phyloP scores from a whole-genome alignment of 1,140 invertebrate genomes.

The Orius laevigatus region DNA sequence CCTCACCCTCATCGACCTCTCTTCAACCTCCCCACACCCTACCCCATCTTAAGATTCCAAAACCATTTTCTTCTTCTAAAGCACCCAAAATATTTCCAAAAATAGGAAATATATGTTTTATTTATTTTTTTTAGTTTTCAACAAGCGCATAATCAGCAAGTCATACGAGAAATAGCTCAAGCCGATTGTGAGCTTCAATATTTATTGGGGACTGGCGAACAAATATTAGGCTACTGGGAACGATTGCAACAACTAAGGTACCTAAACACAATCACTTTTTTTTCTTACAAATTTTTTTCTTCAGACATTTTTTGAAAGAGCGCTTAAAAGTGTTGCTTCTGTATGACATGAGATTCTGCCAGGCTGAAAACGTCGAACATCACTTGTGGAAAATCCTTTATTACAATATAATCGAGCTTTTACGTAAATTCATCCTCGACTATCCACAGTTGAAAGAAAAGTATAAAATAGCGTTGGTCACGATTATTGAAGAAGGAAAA shows the following conservation, averaged over 20 bases:
- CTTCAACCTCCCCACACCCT: too few relatives aligned
- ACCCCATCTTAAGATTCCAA: too few relatives aligned
- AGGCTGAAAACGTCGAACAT: slow-evolving; percentile 75
- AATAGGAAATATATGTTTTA: too few relatives aligned
- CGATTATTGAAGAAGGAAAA: slow-evolving; percentile 61
- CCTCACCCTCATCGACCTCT: too few relatives aligned
- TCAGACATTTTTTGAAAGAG: slow-evolving; percentile 43
- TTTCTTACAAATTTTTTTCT: background rate
- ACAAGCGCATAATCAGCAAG: slow-evolving; percentile 2
- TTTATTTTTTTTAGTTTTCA: slow-evolving; percentile 11
- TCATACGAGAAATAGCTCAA: slow-evolving; percentile 10
- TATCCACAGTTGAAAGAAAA: slow-evolving; percentile 35
- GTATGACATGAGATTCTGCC: slow-evolving; percentile 73
- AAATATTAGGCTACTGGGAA: slow-evolving; percentile 13
- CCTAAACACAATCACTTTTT: background rate
- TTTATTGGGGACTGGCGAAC: slow-evolving; percentile 5
- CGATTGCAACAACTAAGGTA: slow-evolving; percentile 14
- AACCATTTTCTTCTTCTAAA: too few relatives aligned
- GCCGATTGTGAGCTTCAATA: slow-evolving; percentile 15
- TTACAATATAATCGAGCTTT: slow-evolving; percentile 76
- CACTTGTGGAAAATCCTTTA: slow-evolving; percentile 84
- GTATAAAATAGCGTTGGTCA: slow-evolving; percentile 47
- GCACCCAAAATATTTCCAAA: too few relatives aligned
- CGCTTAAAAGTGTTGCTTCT: slow-evolving; percentile 56
- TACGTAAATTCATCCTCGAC: slow-evolving; percentile 44